Evolutionary conservation across 2,888 invertebrate genomes (phyloP), one percentile per base, ranked within the genome.

Genomic region (Sycophila texana): DNA sequence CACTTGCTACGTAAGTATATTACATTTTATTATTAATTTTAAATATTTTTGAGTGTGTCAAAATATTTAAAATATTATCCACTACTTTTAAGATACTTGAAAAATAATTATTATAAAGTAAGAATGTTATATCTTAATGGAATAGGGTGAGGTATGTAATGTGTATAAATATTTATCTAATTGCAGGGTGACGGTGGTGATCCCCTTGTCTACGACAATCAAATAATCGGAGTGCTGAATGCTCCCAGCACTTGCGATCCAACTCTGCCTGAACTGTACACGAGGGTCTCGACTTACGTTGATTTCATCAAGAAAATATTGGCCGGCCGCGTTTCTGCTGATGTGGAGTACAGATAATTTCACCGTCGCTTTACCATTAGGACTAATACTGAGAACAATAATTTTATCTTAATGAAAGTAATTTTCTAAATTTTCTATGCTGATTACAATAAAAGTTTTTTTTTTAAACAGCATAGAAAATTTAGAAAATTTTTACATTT

Each of bases 161-260:
- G 10, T 22, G 2, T 16, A 18, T 30, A 60, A 60, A 7, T n/a
- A 26, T 60, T 30, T 60, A 26, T 60, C 60, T 30, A 4, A 12
- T 70, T 63, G 4, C 57, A 70, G 76, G 70, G 63, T 13, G 70
- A 71, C 30, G 76, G 63, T 58, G 76, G 76, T 14, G 70, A 71
- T 57, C 76, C 76, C 16, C 57, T 76, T 2, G 65, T 76, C 47
- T 65, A 63, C 57, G 70, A 76, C 7, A n/a, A 26, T 14, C 39
- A 61, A 30, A 49, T 76, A 20, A 65, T 76, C 18, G 76, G 76
- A 55, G 57, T 76, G 1, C n/a, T 76, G 47, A 76, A 76, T n/a
- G 51, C 49, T 3, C 75, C 74, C 14, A 67, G 63, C 53, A 65
- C 47, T 18, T 70, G 70, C 26, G 49, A 71, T 20, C 4, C 10